These are phyloP conservation scores for Adelges cooleyi DNA, from an alignment of 1,140 invertebrate genomes.

Conservation along the genomic window DNA sequence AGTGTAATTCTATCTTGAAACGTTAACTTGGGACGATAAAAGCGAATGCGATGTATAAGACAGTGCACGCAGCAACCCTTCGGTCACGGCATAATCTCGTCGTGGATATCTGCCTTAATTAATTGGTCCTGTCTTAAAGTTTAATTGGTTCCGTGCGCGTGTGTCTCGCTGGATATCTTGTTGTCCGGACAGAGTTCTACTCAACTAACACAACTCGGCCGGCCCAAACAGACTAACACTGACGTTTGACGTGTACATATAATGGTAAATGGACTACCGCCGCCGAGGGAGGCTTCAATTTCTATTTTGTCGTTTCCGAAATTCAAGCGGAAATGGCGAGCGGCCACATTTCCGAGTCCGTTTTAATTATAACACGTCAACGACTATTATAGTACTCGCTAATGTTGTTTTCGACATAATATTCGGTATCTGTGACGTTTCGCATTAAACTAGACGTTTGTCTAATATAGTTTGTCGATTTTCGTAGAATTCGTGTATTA, in stretches of 20 bases:
- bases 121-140: constrained; percentile 26
- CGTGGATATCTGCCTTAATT: constrained; percentile 16
- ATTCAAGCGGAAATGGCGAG: neutral
- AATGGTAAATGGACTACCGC: neutral
- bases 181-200: constrained; percentile 11
- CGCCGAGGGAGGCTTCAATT: constrained; percentile 1
- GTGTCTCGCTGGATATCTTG: constrained; percentile 4
- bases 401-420: too few relatives aligned
- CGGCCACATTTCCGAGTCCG: neutral
- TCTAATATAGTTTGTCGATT: too few relatives aligned
- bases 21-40: constrained; percentile 13
- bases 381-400: too few relatives aligned
- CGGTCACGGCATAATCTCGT: constrained; percentile 22
- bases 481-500: too few relatives aligned
- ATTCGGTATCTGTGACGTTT: too few relatives aligned
- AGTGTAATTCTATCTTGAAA: neutral
- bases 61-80: neutral
- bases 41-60: neutral
- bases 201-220: neutral
- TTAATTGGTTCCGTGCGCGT: constrained; percentile 22
- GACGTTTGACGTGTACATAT: neutral
- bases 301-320: neutral
- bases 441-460: too few relatives aligned
- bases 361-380: too few relatives aligned
- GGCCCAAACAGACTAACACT: neutral